Evolutionary conservation across 2,113 vertebrate genomes (phyloP), one percentile per base, ranked within the genome.

Genomic region (Sisor rabdophorus): DNA sequence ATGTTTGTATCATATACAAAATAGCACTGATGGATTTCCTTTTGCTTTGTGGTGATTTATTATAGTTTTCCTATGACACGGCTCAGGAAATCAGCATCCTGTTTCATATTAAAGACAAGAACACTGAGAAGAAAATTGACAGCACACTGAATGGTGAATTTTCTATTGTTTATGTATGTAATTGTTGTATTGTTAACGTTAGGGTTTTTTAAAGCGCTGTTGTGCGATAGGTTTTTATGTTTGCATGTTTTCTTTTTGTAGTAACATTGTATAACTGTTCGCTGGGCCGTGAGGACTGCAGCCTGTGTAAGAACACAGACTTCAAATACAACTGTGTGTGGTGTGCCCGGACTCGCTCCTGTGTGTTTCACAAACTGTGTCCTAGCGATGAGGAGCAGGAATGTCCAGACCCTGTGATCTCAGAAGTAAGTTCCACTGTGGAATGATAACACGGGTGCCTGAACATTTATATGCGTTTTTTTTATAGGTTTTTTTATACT

Each of bases 261-360:
- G 96, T 98, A 79, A 98, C 93, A 30, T 89, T 98, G 53, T 97
- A 98, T 86, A 97, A 95, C 89, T 98, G 96, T 87, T 95, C 94
- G 17, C 88, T 93, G 0, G 95, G 94, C 76, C 91, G 95, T 32
- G 91, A 90, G 0, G 96, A 98, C 91, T 98, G 96, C 81, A 98
- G 95, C 78, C 87, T 98, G 32, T 98, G 96, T 73, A 94, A 94
- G 8, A 94, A 94, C 0, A 92, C 96, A 0, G 85, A 87, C 36
- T 73, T 48, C 0, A 84, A 85, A 68, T 97, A 97, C 71, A 69
- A 70, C 0, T 98, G 96, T 26, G 94, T 94, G 79, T 98, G 96
- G 96, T 98, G 96, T 63, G 67, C 84, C 8, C 90, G 84, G 47
- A 89, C 88, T 69, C 85, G 83, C 78, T 87, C 91, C 0, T 98